These are phyloP conservation scores for Incurvaria masculella DNA, from an alignment of 2,888 invertebrate genomes.

Conservation along the genomic window DNA sequence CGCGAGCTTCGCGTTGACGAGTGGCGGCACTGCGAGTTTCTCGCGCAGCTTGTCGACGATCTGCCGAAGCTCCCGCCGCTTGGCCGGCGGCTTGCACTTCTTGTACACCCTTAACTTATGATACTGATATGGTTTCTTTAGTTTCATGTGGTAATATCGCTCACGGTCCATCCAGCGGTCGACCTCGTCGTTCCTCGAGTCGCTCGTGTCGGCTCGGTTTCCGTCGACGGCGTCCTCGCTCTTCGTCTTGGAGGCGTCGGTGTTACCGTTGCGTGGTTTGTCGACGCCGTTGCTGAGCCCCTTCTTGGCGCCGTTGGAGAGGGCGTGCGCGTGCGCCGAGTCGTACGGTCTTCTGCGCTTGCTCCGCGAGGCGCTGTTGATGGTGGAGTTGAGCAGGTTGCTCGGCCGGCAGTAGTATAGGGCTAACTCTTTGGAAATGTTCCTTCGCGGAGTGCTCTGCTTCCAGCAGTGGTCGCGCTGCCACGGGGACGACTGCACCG, in stretches of 20 bases:
- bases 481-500: conserved; percentile 88
- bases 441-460: conserved; percentile 71
- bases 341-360: conserved; percentile 70
- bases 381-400: conserved; percentile 40
- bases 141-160: conserved; percentile 49
- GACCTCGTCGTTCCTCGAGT: conserved; percentile 28
- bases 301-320: conserved; percentile 22
- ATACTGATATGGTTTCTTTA: conserved; percentile 52
- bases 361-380: conserved; percentile 39
- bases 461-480: conserved; percentile 90
- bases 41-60: conserved; percentile 39
- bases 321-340: conserved; percentile 23
- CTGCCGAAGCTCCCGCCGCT: conserved; percentile 33
- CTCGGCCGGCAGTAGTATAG: conserved; percentile 65
- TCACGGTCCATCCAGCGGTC: conserved; percentile 40
- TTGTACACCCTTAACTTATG: conserved; percentile 48
- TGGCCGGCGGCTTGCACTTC: conserved; percentile 36
- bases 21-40: conserved; percentile 35
- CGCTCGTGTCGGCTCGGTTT: conserved; percentile 13
- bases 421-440: conserved; percentile 70
- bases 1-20: conserved; percentile 43
- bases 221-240: conserved; percentile 34
- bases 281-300: conserved; percentile 28
- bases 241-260: conserved; percentile 23
- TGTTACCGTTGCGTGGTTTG: conserved; percentile 32